phyloP scores from a whole-genome alignment of 2,797 vertebrate genomes.

The Strix occidentalis region DNA sequence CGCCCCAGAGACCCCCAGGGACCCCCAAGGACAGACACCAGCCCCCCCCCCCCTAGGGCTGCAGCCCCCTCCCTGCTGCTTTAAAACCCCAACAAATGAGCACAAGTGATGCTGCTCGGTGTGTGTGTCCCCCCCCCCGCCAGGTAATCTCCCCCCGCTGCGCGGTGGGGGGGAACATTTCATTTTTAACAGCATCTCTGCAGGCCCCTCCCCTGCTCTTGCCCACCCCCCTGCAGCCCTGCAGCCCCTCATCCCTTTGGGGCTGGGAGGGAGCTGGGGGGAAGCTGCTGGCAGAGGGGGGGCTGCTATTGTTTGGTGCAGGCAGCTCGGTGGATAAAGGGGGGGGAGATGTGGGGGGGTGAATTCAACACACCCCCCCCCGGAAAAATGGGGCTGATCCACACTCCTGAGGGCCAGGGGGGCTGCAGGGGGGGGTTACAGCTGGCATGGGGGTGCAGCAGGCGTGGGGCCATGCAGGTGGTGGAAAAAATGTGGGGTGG shows the following conservation, averaged over 20 bases:
- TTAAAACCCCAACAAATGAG: background rate
- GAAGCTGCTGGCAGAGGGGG: background rate
- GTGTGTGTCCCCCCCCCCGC: background rate
- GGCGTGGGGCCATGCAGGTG: background rate
- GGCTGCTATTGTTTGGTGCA: background rate
- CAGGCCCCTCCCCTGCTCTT: background rate
- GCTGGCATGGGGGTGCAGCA: background rate
- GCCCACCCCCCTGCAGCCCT: background rate
- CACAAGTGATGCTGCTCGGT: background rate
- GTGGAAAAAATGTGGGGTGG: background rate
- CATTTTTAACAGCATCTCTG: background rate
- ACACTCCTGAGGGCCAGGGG: background rate
- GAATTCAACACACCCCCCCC: background rate
- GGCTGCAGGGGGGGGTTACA: too few species aligned
- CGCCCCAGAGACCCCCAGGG: background rate
- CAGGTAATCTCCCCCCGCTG: background rate
- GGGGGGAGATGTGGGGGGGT: background rate
- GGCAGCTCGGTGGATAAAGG: background rate
- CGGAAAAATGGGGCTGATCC: background rate
- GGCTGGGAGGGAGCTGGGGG: background rate
- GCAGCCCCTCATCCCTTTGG: background rate
- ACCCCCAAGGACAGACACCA: background rate
- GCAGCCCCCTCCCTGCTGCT: background rate
- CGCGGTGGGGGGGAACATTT: background rate
- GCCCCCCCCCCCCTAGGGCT: background rate